These are phyloP conservation scores for Dyspetes luteomarginatus DNA, from an alignment of 2,888 invertebrate genomes.

Conservation along the genomic window DNA sequence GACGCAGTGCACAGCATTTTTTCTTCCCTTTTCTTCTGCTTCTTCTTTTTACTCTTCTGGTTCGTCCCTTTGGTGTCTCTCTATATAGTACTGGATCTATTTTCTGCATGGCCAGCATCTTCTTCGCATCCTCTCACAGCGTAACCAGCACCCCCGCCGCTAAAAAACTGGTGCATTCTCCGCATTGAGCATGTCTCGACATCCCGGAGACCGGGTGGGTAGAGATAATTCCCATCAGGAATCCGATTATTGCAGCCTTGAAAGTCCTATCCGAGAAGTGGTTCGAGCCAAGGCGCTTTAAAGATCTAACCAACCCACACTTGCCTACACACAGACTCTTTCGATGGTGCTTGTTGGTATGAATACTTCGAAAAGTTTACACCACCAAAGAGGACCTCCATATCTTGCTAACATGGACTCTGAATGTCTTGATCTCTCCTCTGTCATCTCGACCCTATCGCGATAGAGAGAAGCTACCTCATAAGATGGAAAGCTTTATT, in stretches of 20 bases:
- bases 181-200: slow-evolving; percentile 42
- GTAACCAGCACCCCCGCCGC: neutral
- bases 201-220: slow-evolving; percentile 38
- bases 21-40: slow-evolving; percentile 6
- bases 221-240: slow-evolving; percentile 73
- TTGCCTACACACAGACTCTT: slow-evolving; percentile 12
- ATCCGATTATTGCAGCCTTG: slow-evolving; percentile 79
- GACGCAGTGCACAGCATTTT: slow-evolving; percentile 30
- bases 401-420: neutral
- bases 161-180: slow-evolving; percentile 44
- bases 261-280: slow-evolving; percentile 64
- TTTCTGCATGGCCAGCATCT: slow-evolving; percentile 13
- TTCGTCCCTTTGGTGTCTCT: neutral
- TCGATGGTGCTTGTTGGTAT: slow-evolving; percentile 33
- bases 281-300: slow-evolving; percentile 22
- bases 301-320: slow-evolving; percentile 35
- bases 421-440: neutral
- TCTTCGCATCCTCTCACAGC: slow-evolving; percentile 5
- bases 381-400: slow-evolving; percentile 32
- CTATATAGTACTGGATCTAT: neutral
- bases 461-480: neutral
- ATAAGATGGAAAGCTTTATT: slow-evolving; percentile 53
- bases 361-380: slow-evolving; percentile 76
- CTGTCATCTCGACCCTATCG: neutral
- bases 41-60: neutral